A percentile compares a stretch with the other conserved stretches of the same genome.
phyloP scores from a whole-genome alignment of 2,888 invertebrate species.

The Thereva nobilitata region DNA sequence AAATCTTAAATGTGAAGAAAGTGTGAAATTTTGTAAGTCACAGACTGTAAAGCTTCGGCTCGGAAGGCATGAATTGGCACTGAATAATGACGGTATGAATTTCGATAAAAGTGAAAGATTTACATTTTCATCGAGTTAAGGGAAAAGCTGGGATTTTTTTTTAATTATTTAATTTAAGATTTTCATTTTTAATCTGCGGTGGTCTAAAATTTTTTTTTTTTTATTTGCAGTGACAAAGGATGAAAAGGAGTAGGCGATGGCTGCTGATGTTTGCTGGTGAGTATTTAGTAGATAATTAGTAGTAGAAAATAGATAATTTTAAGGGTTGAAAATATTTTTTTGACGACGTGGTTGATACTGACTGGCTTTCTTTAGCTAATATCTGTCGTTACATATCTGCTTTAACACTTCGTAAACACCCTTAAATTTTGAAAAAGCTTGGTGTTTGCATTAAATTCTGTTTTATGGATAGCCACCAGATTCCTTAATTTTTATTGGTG shows the following conservation, averaged over 20 bases:
- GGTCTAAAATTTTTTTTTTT: slow-evolving; percentile 44
- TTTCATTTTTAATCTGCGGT: too few relatives aligned
- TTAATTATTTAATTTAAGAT: slow-evolving; percentile 5
- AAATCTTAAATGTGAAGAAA: slow-evolving; percentile 25
- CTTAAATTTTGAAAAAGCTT: too few relatives aligned
- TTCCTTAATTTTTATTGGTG: too few relatives aligned
- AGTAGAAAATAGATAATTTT: too few relatives aligned
- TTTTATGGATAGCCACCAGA: too few relatives aligned
- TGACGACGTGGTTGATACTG: too few relatives aligned
- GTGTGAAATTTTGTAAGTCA: slow-evolving; percentile 26
- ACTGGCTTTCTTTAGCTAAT: too few relatives aligned
- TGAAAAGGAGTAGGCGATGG: slow-evolving; percentile 63
- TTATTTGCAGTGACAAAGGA: slow-evolving; percentile 50
- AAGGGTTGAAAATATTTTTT: too few relatives aligned
- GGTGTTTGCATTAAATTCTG: too few relatives aligned
- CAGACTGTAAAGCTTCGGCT: slow-evolving; percentile 9
- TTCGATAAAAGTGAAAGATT: slow-evolving; percentile 19
- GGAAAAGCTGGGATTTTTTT: slow-evolving; percentile 5
- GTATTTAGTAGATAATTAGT: too few relatives aligned
- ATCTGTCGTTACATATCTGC: too few relatives aligned
- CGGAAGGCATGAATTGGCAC: slow-evolving; percentile 1
- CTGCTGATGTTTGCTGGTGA: slow-evolving; percentile 61
- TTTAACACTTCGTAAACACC: too few relatives aligned
- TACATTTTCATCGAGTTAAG: neutral
- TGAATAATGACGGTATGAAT: slow-evolving; percentile 13